Evolutionary conservation across 2,797 vertebrate species (phyloP), one percentile per base, ranked within the genome.

Genomic region (Schizopygopsis malacanthus): DNA sequence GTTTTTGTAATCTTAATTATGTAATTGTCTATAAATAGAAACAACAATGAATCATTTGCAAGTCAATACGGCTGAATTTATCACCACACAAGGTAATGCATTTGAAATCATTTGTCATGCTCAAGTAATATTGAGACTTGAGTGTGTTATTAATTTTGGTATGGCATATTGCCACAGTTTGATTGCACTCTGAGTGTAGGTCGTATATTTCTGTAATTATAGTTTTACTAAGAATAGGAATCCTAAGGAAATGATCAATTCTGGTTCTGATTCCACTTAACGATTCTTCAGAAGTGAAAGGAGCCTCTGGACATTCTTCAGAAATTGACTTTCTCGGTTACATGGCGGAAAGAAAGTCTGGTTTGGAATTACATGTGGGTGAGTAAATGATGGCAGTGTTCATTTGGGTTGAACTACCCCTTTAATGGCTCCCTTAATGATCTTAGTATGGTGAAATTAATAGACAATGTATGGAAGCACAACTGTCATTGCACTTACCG

Each of bases 101-200:
- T 84, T 90, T 85, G 86, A 90, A 85, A 69, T 82, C 83, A 88
- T 89, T 84, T 86, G 91, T 92, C 82, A 91, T 87, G 77, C 77
- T 69, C 85, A 89, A 77, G 84, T 79, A 88, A 89, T 85, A 88
- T 90, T 89, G 88, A 90, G 88, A 85, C 88, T 63, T 88, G 89
- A 91, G 90, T 89, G 85, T 90, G 81, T 90, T 87, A 93, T 93
- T 92, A 88, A 89, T 85, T 85, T 83, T 83, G 80, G 79, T 54
- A 81, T 88, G 89, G 82, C 85, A 67, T 83, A 77, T 89, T 92
- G 84, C 50, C 83, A 75, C 83, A 83, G 84, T 88, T 88, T 45
- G 65, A 6, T 59, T 82, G 86, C 65, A 45, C 72, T 86, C 80
- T 84, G 75, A 83, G 84, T 87, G 81, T n/a, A 83, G 86, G 84